These are phyloP conservation scores for Protonibea diacanthus DNA, from an alignment of 2,797 vertebrate species.

Conservation along the genomic window DNA sequence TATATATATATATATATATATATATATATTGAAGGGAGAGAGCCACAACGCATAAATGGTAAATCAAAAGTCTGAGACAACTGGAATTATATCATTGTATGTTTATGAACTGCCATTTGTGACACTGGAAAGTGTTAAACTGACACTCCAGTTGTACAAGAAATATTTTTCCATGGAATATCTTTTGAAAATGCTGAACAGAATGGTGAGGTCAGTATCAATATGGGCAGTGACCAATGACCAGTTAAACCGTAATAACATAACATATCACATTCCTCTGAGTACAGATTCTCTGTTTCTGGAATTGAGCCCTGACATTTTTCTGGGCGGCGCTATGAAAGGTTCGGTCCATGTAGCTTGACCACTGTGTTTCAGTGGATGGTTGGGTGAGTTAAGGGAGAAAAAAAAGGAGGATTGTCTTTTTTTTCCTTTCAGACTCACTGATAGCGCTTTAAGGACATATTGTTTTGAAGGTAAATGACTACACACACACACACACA, in stretches of 20 bases:
- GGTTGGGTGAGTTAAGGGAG: background rate
- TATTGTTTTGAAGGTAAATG: slow-evolving; percentile 22
- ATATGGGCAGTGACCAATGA: background rate
- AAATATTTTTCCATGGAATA: background rate
- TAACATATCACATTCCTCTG: background rate
- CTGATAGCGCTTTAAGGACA: slow-evolving; percentile 34
- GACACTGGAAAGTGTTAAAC: too few species aligned
- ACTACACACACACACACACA: slow-evolving; percentile 12
- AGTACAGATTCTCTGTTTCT: background rate
- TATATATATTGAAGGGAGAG: too few species aligned
- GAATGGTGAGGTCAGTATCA: background rate
- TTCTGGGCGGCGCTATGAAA: background rate
- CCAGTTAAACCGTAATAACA: background rate
- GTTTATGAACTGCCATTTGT: too few species aligned
- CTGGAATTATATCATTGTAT: background rate
- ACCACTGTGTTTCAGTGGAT: background rate
- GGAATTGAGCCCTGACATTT: background rate
- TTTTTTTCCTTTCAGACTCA: slow-evolving; percentile 17
- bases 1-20: too few species aligned
- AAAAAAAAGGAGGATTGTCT: background rate
- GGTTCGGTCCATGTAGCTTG: background rate
- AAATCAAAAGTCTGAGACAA: background rate
- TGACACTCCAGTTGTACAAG: too few species aligned
- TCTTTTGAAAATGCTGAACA: background rate
- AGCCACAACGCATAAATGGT: background rate